Conservation (phyloP, 2,797 vertebrate genomes). For the Centroberyx gerrardi region DNA sequence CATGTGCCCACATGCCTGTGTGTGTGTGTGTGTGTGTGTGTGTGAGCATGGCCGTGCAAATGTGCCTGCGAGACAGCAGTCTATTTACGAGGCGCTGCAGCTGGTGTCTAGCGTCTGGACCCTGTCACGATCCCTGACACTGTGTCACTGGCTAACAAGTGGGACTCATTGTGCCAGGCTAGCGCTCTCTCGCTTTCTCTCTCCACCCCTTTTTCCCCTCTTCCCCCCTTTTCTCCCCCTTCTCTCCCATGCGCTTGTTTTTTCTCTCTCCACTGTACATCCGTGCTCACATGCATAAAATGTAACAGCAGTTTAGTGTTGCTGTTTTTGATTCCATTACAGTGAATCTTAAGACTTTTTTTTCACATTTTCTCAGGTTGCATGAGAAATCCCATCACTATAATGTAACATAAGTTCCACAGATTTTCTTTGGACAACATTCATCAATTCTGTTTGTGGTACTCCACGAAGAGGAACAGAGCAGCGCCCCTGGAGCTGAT, state of each 20-base stretch:
- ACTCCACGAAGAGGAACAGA: background rate
- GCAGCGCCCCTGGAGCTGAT: constrained; percentile 8
- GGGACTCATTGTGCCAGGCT: constrained; percentile 84
- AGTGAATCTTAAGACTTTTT: background rate
- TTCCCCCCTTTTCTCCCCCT: constrained; percentile 12
- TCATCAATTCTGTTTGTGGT: constrained; percentile 15
- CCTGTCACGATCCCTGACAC: constrained; percentile 88
- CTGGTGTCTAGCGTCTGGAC: constrained; percentile 89
- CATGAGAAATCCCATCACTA: background rate
- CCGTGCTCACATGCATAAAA: constrained; percentile 37
- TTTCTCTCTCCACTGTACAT: constrained; percentile 58
- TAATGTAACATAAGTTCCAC: background rate
- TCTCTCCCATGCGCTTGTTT: constrained; percentile 52
- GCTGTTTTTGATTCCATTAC: constrained; percentile 19
- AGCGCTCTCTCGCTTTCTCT: constrained; percentile 71
- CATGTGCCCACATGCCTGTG: constrained; percentile 81
- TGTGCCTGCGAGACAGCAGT: constrained; percentile 86
- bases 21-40: constrained; percentile 46
- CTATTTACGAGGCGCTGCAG: constrained; percentile 88
- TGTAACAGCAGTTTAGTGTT: constrained; percentile 43
- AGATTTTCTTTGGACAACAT: constrained; percentile 1
- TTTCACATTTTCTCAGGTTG: background rate
- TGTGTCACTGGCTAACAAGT: constrained; percentile 87
- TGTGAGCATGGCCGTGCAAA: constrained; percentile 76
- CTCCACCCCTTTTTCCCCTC: constrained; percentile 26